These are phyloP conservation scores for Drosophila stalkeri DNA, from an alignment of 2,888 invertebrate species.

Conservation along the genomic window DNA sequence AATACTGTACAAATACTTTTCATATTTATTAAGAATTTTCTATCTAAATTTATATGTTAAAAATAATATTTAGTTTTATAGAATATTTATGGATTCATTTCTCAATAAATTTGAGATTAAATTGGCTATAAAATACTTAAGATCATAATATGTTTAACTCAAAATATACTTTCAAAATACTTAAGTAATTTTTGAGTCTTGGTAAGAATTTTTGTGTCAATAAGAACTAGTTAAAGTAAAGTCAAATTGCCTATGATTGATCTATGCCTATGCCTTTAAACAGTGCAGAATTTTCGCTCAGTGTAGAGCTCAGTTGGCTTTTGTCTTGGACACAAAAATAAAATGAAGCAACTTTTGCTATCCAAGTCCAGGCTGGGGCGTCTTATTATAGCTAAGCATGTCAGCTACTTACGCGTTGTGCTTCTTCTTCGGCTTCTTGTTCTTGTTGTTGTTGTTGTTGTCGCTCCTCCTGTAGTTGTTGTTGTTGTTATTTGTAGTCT, in stretches of 20 bases:
- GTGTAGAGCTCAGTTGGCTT: slow-evolving; percentile 25
- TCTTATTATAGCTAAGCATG: slow-evolving; percentile 75
- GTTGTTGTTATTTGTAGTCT: slow-evolving; percentile 53
- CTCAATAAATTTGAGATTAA: too few species aligned
- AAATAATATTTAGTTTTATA: too few species aligned
- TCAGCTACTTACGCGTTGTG: slow-evolving; percentile 62
- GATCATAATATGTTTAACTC: background rate
- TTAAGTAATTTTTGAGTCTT: background rate
- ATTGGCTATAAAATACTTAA: background rate
- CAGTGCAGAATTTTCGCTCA: background rate
- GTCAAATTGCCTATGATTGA: background rate
- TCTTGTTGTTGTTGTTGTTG: slow-evolving; percentile 28
- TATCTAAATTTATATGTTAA: too few species aligned
- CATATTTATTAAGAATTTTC: too few species aligned
- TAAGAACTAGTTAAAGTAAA: background rate
- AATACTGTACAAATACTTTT: too few species aligned
- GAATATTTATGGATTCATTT: too few species aligned
- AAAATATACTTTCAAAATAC: background rate
- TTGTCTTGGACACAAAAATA: slow-evolving; percentile 50
- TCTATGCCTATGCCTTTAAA: background rate
- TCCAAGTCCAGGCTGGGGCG: slow-evolving; percentile 53
- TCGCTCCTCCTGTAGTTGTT: slow-evolving; percentile 4
- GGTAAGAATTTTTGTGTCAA: background rate
- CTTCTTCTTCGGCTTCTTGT: slow-evolving; percentile 13
- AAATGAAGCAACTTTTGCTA: slow-evolving; percentile 32